Conservation (phyloP, 1,140 invertebrate genomes). For the Penaeus chinensis region DNA sequence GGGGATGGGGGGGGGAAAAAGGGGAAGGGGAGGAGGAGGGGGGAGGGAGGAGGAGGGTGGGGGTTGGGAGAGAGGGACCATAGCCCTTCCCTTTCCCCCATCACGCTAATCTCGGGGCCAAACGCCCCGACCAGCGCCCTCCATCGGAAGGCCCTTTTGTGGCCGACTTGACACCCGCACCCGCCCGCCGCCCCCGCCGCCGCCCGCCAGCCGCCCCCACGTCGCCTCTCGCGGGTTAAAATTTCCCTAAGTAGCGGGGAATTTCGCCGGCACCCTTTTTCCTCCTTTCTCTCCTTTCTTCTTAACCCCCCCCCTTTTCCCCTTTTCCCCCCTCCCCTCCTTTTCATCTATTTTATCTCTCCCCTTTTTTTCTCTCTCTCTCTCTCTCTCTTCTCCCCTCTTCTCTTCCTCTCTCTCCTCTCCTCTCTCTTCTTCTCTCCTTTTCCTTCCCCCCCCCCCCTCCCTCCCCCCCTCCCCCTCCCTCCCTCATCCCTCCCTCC, state of each 20-base stretch:
- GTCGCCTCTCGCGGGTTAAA: no score
- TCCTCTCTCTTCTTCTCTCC: not conserved
- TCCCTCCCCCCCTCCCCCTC: not conserved
- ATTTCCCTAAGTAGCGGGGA: no score
- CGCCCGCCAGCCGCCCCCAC: not conserved
- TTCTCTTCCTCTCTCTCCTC: not conserved
- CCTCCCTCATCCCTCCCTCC: not conserved
- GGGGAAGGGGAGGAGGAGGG: no score
- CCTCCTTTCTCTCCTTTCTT: not conserved
- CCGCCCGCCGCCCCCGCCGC: not conserved
- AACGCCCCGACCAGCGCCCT: not conserved
- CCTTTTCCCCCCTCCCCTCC: not conserved
- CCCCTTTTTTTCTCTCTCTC: not conserved
- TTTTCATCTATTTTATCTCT: no score
- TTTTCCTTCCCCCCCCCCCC: not conserved
- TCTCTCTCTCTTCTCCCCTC: not conserved
- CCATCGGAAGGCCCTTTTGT: no score
- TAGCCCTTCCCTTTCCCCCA: not conserved
- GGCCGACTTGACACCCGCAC: not conserved
- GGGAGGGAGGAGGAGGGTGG: no score
- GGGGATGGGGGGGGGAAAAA: no score
- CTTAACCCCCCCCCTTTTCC: not conserved
- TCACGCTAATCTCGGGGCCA: conserved; percentile 18
- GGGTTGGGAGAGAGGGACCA: no score
- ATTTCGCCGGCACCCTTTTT: not conserved